Percentiles rank a stretch among this genome's conserved stretches.
Evolutionary conservation across 2,797 vertebrate species (phyloP).

Genomic region (Coregonus suidteri): DNA sequence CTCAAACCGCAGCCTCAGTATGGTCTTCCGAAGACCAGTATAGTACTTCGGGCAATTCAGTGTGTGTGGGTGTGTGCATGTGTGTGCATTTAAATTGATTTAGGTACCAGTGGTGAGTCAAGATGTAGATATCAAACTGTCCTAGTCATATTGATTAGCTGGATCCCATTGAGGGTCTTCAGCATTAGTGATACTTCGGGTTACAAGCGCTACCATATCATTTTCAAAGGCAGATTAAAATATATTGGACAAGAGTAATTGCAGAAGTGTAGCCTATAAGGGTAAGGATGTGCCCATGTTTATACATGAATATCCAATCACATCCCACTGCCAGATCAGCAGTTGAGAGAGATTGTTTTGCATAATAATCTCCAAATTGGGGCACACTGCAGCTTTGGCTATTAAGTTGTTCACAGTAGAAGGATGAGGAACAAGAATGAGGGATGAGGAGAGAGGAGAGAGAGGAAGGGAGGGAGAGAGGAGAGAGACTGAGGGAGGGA

Average conservation of each 20-base stretch:
- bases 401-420: slow-evolving; percentile 24
- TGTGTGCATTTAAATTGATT: no score
- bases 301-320: slow-evolving; percentile 39
- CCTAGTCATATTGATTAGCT: no score
- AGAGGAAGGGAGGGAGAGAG: slow-evolving; percentile 22
- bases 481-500: no score
- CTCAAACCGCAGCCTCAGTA: no score
- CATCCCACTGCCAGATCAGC: slow-evolving; percentile 25
- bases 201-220: no score
- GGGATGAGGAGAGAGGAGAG: not conserved
- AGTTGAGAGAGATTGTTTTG: slow-evolving; percentile 42
- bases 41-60: no score
- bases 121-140: no score
- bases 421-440: not conserved
- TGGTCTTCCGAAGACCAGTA: no score
- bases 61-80: no score
- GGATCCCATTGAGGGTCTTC: no score
- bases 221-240: not conserved
- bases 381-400: slow-evolving; percentile 22
- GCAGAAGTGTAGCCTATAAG: slow-evolving; percentile 40
- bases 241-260: slow-evolving; percentile 8
- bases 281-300: slow-evolving; percentile 17
- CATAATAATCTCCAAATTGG: slow-evolving; percentile 50
- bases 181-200: no score
- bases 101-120: no score